Evolutionary conservation across 1,140 invertebrate genomes (phyloP).

Genomic region (Araneus ventricosus): DNA sequence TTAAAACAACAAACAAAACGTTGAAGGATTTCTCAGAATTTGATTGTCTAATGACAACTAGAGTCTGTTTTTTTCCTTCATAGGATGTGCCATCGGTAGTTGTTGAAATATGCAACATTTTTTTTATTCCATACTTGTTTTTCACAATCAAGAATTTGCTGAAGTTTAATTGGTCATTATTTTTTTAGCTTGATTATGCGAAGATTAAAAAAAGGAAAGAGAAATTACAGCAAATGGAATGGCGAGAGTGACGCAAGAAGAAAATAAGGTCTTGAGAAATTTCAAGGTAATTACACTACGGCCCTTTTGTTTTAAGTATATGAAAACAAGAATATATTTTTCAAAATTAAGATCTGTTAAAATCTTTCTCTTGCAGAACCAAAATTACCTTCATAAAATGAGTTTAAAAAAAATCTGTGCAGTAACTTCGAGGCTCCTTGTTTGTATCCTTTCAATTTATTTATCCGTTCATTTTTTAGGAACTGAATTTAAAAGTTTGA

Average conservation of each 20-base stretch:
- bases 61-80: conserved; percentile 9
- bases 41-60: conserved; percentile 54
- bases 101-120: neutral
- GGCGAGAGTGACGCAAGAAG: neutral
- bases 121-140: neutral
- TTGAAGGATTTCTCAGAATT: conserved; percentile 30
- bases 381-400: too few species aligned
- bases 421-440: too few species aligned
- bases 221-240: neutral
- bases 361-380: neutral
- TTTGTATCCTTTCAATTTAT: too few species aligned
- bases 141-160: conserved; percentile 20
- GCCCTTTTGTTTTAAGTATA: neutral
- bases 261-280: neutral
- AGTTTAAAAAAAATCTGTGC: too few species aligned
- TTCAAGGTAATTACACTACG: neutral
- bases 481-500: too few species aligned
- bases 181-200: neutral
- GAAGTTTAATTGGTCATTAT: conserved; percentile 51
- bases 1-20: conserved; percentile 58
- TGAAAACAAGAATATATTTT: neutral
- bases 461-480: too few species aligned
- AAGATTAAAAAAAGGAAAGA: neutral
- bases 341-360: neutral
- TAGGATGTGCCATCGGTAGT: neutral